Base-by-base conservation (phyloP, 1,140 invertebrate species). In the Drosophila insularis region DNA sequence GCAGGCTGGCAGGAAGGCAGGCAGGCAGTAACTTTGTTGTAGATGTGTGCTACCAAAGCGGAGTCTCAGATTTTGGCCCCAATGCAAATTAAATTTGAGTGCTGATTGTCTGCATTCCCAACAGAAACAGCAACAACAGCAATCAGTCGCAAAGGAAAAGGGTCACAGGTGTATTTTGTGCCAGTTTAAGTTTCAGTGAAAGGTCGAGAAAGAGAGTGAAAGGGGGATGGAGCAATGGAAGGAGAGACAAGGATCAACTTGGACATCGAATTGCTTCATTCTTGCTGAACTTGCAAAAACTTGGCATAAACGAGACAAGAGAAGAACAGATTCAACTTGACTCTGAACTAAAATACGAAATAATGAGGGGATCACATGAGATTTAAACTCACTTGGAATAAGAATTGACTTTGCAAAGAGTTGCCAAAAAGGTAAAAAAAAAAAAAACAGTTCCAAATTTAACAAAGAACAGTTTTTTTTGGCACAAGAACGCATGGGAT, bases 11-110 rank as follows among this genome's bases (percentile, higher is more conserved):
- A 8, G 32, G 32, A 6, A 21, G 21, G 21, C 21, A 21, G 21
- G 21, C 31, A 32, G 31, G 40, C 40, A 43, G 40, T 71, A 62
- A 74, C 73, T 76, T 75, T 75, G 72, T 74, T 62, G 60, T 27
- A 69, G 43, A 10, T 8, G 32, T 35, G 43, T 50, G 17, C 14
- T 50, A 50, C 43, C 43, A 50, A 50, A 50, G 19, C 17, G 43
- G 17, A 50, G 72, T 75, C 68, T 75, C 64, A 65, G 72, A 64
- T 68, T 75, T 75, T 78, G 67, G 60, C 37, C 74, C 70, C 55
- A 35, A 87, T 87, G 82, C 84, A 89, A 87, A 87, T 87, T 82
- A 87, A 87, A 87, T 87, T 87, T 86, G 76, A 79, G 84, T 87
- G 65, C 82, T 79, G 82, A 86, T 86, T 87, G 81, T 84, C 70